A percentile compares a stretch with the other conserved stretches of the same genome.
These are phyloP conservation scores for Orthosia incerta DNA, from an alignment of 2,888 invertebrate genomes.

Conservation along the genomic window DNA sequence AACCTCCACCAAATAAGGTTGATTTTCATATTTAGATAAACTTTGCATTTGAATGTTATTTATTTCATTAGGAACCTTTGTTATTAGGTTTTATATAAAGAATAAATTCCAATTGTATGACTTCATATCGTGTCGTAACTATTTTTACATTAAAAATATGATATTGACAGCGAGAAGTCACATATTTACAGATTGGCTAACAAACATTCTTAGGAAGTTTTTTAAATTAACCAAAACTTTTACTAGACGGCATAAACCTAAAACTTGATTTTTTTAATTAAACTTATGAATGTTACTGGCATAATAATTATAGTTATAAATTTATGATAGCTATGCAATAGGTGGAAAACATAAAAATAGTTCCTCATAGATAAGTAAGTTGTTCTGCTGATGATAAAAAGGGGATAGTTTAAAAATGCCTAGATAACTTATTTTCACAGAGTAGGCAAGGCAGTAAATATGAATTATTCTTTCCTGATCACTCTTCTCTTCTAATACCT, in stretches of 20 bases:
- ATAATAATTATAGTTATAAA: constrained; percentile 27
- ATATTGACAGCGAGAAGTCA: constrained; percentile 61
- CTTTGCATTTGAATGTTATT: constrained; percentile 23
- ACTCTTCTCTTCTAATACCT: background rate
- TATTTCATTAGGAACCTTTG: constrained; percentile 49
- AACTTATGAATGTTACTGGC: constrained; percentile 40
- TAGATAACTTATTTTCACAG: background rate
- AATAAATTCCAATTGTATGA: constrained; percentile 62
- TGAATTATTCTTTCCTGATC: background rate
- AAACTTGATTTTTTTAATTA: constrained; percentile 24
- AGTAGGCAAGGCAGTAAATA: background rate
- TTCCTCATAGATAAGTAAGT: constrained; percentile 35
- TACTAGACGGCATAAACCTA: constrained; percentile 38
- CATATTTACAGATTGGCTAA: constrained; percentile 58
- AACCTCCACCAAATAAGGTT: constrained; percentile 37
- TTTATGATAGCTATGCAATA: constrained; percentile 22
- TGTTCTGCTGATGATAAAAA: constrained; percentile 4
- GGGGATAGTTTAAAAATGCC: constrained; percentile 2
- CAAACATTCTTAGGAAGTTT: constrained; percentile 56
- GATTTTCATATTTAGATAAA: constrained; percentile 26
- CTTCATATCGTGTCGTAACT: constrained; percentile 64
- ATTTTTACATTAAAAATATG: constrained; percentile 65
- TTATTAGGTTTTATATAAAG: constrained; percentile 54
- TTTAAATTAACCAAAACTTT: constrained; percentile 53
- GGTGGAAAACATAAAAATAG: constrained; percentile 17